Percentiles rank a stretch among this genome's conserved stretches.
Evolutionary conservation across 2,113 vertebrate genomes (phyloP).

Genomic region (Mormyrus lacerda): DNA sequence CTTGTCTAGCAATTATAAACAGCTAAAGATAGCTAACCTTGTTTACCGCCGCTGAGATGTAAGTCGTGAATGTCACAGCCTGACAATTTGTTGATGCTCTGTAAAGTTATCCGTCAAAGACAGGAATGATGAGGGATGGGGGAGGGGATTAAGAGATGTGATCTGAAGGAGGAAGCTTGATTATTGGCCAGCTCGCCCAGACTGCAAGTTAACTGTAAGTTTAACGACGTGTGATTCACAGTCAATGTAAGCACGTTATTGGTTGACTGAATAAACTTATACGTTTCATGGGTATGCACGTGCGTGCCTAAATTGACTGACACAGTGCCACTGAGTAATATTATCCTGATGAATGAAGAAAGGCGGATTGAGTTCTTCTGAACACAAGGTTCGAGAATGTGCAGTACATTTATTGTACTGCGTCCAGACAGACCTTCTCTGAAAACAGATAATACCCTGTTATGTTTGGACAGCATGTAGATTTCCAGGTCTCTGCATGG

Average conservation of each 20-base stretch:
- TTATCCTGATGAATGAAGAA: background rate
- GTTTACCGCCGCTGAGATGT: background rate
- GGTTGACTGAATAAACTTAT: background rate
- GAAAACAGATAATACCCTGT: background rate
- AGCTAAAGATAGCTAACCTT: background rate
- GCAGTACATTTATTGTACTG: background rate
- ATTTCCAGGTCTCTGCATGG: background rate
- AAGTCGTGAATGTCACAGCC: background rate
- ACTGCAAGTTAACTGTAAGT: background rate
- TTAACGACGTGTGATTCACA: background rate
- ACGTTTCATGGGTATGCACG: background rate
- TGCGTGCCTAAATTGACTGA: background rate
- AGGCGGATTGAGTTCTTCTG: background rate
- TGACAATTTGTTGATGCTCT: background rate
- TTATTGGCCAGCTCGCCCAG: background rate
- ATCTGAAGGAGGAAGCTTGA: background rate
- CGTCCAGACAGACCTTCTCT: background rate
- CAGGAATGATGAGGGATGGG: background rate
- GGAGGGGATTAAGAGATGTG: background rate
- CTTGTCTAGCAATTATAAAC: background rate
- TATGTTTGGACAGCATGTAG: background rate
- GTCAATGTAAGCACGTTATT: background rate
- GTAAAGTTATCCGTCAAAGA: background rate
- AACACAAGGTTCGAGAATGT: background rate
- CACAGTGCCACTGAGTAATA: background rate